Evolutionary conservation across 2,888 invertebrate genomes (phyloP), one percentile per base, ranked within the genome.

Genomic region (Deroplatys truncata): DNA sequence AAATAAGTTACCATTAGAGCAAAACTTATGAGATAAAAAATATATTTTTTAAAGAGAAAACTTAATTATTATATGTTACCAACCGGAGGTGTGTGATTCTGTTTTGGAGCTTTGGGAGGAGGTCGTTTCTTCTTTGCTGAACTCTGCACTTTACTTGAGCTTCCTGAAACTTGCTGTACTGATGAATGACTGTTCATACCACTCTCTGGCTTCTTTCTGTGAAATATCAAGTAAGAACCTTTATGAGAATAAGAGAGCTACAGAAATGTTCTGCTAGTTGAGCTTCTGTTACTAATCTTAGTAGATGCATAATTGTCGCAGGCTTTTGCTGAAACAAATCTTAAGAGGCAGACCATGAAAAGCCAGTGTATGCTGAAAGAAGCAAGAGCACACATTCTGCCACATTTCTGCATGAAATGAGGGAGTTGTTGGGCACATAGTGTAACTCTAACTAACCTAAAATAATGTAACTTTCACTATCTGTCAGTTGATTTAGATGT

Each of bases 161-260:
- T 56, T 15, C 84, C 82, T 28, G 90, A 89, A 29, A 82, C 15
- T 35, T 90, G 90, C 28, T 83, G 43, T 35, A 28, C 35, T 82
- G 93, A 92, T 86, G 93, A 92, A 90, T 94, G 93, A 92, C 94
- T 94, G 90, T 93, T 93, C 72, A 93, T 92, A 90, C 92, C 93
- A 87, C 93, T 91, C 89, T 95, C 94, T 35, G 93, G 91, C 92
- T 95, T 96, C 93, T 95, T 95, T 92, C 96, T 96, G 92, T 84
- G 94, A 93, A 90, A n/a, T n/a, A n/a, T n/a, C n/a, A n/a, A n/a
- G n/a, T n/a, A 28, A 28, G 84, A 28, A 28, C 16, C 0, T 28
- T 28, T 28, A 84, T 28, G 10, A 28, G 16, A 28, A 84, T 8
- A 84, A 16, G 7, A 28, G 9, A 16, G 28, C 28, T 28, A 84